These are phyloP conservation scores for Promerops cafer DNA, from an alignment of 2,113 vertebrate genomes.

Conservation along the genomic window DNA sequence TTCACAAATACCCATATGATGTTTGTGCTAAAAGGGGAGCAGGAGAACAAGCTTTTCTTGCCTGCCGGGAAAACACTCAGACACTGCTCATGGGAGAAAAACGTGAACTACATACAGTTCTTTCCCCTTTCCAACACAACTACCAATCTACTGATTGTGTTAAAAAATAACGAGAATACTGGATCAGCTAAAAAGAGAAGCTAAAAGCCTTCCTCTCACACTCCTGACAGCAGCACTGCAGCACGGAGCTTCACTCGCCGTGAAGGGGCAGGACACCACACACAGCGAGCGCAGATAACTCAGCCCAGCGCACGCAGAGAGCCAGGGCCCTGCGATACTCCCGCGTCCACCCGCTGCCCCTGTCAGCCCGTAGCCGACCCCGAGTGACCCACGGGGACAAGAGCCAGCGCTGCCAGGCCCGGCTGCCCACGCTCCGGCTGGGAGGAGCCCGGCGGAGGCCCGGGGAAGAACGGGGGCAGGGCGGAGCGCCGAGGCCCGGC, in stretches of 20 bases:
- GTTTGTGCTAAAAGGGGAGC: background rate
- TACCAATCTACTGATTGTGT: background rate
- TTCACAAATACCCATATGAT: background rate
- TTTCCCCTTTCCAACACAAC: too few relatives aligned
- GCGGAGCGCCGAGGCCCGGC: background rate
- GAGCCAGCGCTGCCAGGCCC: background rate
- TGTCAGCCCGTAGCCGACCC: background rate
- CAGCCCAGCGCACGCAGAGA: background rate
- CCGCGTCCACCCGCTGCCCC: background rate
- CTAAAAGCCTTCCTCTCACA: background rate
- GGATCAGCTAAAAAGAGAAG: background rate
- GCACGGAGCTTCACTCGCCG: background rate
- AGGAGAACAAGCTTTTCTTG: background rate
- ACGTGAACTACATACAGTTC: background rate
- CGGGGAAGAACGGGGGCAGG: background rate
- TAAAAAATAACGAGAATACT: background rate
- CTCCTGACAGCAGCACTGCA: background rate
- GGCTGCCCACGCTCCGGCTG: background rate
- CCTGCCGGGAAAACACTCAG: background rate
- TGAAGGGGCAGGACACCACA: fast-evolving
- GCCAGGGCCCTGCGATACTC: fast-evolving
- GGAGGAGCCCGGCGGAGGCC: background rate
- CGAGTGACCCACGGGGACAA: background rate
- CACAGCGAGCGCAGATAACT: background rate
- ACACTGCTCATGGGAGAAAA: background rate